phyloP scores from a whole-genome alignment of 2,797 vertebrate species.

The Graptemys geographica region DNA sequence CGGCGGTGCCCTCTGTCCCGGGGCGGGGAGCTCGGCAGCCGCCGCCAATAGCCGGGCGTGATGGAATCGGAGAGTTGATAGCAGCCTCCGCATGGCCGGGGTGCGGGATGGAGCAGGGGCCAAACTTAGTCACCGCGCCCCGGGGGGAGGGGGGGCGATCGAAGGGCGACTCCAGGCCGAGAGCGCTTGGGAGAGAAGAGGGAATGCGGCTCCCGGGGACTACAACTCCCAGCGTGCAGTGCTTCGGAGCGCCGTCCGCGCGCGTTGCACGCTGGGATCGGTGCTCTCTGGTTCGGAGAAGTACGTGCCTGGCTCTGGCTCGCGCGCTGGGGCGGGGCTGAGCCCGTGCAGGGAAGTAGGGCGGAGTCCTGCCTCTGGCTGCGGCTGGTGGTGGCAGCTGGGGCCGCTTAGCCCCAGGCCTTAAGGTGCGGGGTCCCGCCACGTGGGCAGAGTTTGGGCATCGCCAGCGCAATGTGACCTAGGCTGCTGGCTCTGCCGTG shows the following conservation, averaged over 20 bases:
- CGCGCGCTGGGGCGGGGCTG: too few relatives aligned
- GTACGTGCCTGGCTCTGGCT: too few relatives aligned
- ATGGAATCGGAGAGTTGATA: background rate
- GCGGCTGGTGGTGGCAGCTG: too few relatives aligned
- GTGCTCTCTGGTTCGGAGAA: too few relatives aligned
- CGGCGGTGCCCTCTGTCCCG: background rate
- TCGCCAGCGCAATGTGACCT: too few relatives aligned
- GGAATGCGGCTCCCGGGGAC: background rate
- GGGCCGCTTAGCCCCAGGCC: background rate
- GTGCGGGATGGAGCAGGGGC: background rate
- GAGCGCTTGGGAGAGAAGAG: fast-evolving
- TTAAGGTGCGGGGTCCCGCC: too few relatives aligned
- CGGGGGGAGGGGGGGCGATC: background rate
- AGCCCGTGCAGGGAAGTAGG: background rate
- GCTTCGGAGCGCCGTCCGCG: background rate
- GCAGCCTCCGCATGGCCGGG: conserved; percentile 6
- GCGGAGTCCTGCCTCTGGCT: too few relatives aligned
- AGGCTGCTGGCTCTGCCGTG: too few relatives aligned
- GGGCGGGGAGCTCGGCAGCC: background rate
- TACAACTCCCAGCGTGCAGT: background rate
- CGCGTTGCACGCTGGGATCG: background rate
- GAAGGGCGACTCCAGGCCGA: too few relatives aligned
- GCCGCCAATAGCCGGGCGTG: background rate
- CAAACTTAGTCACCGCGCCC: fast-evolving
- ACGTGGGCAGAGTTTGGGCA: too few relatives aligned